Evolutionary conservation across 1,140 invertebrate genomes (phyloP), one percentile per base, ranked within the genome.

Genomic region (Diploscapter pachys): DNA sequence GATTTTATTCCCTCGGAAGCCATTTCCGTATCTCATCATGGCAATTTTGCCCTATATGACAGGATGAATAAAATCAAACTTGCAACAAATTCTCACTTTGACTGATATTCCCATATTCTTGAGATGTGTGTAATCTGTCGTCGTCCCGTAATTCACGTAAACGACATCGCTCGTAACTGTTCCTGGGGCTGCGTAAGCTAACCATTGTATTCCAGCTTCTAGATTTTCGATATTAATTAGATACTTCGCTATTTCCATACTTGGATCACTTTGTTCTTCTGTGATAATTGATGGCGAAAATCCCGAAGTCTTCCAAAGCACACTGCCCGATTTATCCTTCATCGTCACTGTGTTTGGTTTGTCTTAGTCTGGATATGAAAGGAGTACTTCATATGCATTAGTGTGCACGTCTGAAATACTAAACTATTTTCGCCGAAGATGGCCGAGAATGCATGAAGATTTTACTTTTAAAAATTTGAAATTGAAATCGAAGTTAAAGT

Each of bases 371-470:
- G 83, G 83, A 73, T 85, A 85, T 3, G 73, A 76, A 11, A 85
- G 75, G 11, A 85, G 67, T n/a, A 85, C 83, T 54, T 85, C 75
- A 73, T 85, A 85, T 48, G 80, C 57, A n/a, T 74, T 59, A 8
- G 83, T 83, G 49, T 82, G 82, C 8, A 85, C 83, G 63, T 85
- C 81, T 83, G 55, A 56, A n/a, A n/a, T n/a, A n/a, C n/a, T n/a
- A n/a, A n/a, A n/a, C n/a, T n/a, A n/a, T n/a, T n/a, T n/a, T n/a
- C n/a, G n/a, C n/a, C n/a, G n/a, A n/a, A n/a, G n/a, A n/a, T n/a
- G n/a, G n/a, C n/a, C n/a, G n/a, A n/a, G n/a, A n/a, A n/a, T n/a
- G n/a, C n/a, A n/a, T n/a, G n/a, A n/a, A n/a, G n/a, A n/a, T n/a
- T n/a, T n/a, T n/a, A n/a, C n/a, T n/a, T n/a, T n/a, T n/a, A n/a